Base-by-base conservation (phyloP, 2,888 invertebrate species). In the Mystacides longicornis region DNA sequence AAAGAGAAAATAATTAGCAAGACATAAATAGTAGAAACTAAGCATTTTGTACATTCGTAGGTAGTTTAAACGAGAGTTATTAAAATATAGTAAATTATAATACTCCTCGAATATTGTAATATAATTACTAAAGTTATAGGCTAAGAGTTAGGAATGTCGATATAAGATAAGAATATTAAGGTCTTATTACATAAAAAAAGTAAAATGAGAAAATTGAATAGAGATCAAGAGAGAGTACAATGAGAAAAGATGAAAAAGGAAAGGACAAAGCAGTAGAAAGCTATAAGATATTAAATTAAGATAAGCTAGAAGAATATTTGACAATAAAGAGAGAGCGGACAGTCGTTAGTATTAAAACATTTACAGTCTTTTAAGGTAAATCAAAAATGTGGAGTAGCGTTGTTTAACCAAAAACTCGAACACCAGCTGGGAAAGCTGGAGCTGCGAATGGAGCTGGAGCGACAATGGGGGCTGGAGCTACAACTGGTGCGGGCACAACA, bases 361-460 rank as follows among this genome's bases (percentile, higher is more conserved):
- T 37, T 51, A 53, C 49, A 61, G 59, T 61, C 61, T 61, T 61
- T 52, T 48, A 55, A 45, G 57, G 59, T 49, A 57, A n/a, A 47
- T 52, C 54, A 49, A 56, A 45, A 47, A 19, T 7, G 22, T 22
- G 4, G 49, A 45, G 31, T 16, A 43, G 16, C 49, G 16, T 19
- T 46, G 27, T 27, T 60, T 51, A 61, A 14, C 59, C 59, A 31
- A 61, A 52, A 11, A 56, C 46, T 22, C 45, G 52, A 14, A 55
- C 49, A 22, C 56, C 55, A 11, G 46, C 54, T n/a, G 60, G 60
- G n/a, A 55, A 23, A 49, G 19, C 37, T 7, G 52, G 52, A n/a
- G 47, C 31, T 19, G 33, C 31, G 4, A 53, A 49, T 11, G 49
- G 49, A 19, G 51, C 54, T 3, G 46, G 18, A 2, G 37, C 52